A percentile compares a stretch with the other conserved stretches of the same genome.
These are phyloP conservation scores for Agriopis leucophaearia DNA, from an alignment of 2,888 invertebrate genomes.

Conservation along the genomic window DNA sequence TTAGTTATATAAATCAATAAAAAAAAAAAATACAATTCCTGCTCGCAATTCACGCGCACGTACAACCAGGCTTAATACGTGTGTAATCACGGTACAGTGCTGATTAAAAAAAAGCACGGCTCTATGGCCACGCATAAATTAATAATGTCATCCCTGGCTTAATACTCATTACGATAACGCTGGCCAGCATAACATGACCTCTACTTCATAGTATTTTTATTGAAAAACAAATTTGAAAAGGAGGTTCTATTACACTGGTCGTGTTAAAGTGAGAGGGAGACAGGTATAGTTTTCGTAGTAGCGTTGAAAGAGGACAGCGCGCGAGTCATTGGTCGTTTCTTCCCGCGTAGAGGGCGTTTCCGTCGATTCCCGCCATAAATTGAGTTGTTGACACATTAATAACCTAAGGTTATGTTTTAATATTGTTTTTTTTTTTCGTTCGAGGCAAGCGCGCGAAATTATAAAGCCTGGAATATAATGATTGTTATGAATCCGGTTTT, in stretches of 20 bases:
- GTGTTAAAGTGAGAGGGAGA: slow-evolving; percentile 61
- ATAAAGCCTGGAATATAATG: slow-evolving; percentile 80
- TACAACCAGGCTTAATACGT: slow-evolving; percentile 42
- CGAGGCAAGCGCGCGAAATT: slow-evolving; percentile 78
- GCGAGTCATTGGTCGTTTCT: slow-evolving; percentile 71
- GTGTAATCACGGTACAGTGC: slow-evolving; percentile 49
- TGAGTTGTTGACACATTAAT: slow-evolving; percentile 87
- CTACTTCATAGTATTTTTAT: slow-evolving; percentile 36
- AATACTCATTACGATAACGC: slow-evolving; percentile 57
- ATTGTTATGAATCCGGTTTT: slow-evolving; percentile 79
- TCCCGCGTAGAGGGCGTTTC: slow-evolving; percentile 78
- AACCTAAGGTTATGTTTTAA: slow-evolving; percentile 84
- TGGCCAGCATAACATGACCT: slow-evolving; percentile 50
- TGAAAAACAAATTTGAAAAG: slow-evolving; percentile 33
- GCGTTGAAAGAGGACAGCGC: slow-evolving; percentile 49
- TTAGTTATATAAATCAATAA: slow-evolving; percentile 24
- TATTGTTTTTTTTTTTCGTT: slow-evolving; percentile 69
- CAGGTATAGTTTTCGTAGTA: slow-evolving; percentile 48
- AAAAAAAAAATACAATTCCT: slow-evolving; percentile 28
- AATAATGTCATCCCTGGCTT: slow-evolving; percentile 75
- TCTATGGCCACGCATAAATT: slow-evolving; percentile 72
- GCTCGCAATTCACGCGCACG: slow-evolving; percentile 43
- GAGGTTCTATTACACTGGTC: slow-evolving; percentile 44
- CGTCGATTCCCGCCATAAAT: slow-evolving; percentile 83
- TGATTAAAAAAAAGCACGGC: slow-evolving; percentile 60